A percentile compares a stretch with the other conserved stretches of the same genome.
phyloP scores from a whole-genome alignment of 2,888 invertebrate species.

The Theodoxus fluviatilis region DNA sequence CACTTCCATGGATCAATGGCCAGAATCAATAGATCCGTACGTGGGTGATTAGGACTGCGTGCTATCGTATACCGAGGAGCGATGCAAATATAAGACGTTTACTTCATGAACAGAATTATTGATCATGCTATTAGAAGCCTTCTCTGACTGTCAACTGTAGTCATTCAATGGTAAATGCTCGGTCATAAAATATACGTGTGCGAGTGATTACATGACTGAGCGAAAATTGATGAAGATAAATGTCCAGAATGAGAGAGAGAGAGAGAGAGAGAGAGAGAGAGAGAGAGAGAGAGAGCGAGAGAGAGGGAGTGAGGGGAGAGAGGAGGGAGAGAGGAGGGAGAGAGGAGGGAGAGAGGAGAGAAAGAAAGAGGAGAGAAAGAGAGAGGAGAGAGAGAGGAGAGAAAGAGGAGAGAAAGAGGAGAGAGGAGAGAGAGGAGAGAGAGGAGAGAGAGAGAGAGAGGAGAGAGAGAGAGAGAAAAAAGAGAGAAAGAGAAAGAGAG shows the following conservation, averaged over 20 bases:
- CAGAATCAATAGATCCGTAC: no score
- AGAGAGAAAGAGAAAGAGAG: neutral
- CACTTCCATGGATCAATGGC: no score
- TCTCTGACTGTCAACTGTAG: no score
- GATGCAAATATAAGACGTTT: no score
- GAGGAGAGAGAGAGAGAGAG: neutral
- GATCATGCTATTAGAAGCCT: no score
- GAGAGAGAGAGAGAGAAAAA: slow-evolving; percentile 1
- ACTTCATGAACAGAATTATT: no score
- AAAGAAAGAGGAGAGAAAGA: neutral
- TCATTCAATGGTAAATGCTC: no score
- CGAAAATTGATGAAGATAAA: neutral
- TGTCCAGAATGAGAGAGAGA: neutral
- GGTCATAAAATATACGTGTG: no score
- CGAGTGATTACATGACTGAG: no score
- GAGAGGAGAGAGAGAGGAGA: neutral
- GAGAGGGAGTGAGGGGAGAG: neutral
- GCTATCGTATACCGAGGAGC: no score
- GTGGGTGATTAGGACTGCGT: no score
- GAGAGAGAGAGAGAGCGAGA: no score
- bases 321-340: neutral
- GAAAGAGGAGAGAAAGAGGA: neutral
- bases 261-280: neutral
- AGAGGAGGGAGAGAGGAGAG: neutral
- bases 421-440: neutral